A percentile compares a stretch with the other conserved stretches of the same genome.
Conservation (phyloP, 2,113 vertebrate genomes). For the Pterocles orientalis region DNA sequence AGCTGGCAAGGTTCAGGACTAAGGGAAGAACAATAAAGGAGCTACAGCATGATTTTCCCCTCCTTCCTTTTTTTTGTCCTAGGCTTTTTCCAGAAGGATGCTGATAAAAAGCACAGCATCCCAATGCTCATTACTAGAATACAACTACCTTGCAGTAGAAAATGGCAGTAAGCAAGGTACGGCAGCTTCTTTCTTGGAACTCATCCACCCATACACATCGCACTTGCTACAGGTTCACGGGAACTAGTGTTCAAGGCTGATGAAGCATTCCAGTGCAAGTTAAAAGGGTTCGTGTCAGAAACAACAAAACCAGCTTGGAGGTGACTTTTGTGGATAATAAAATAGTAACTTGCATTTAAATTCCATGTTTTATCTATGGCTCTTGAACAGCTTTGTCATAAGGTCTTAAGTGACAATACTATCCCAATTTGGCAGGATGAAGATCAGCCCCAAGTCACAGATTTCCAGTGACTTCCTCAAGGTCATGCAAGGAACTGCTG, state of each 20-base stretch:
- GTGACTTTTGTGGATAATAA: not conserved
- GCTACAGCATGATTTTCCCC: not conserved
- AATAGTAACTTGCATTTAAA: not conserved
- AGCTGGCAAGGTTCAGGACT: conserved; percentile 3
- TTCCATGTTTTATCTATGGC: not conserved
- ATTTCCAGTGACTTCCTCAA: not conserved
- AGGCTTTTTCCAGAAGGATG: not conserved
- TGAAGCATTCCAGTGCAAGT: not conserved
- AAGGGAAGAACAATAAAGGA: not conserved
- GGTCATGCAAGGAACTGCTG: not conserved
- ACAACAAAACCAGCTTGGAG: not conserved
- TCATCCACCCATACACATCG: not conserved
- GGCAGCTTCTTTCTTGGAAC: not conserved
- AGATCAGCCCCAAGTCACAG: not conserved
- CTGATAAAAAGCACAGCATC: not conserved
- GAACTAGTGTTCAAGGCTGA: not conserved
- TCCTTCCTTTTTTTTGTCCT: not conserved
- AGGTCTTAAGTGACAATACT: not conserved
- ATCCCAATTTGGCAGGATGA: not conserved
- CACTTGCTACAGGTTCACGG: not conserved
- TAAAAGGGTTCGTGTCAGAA: not conserved
- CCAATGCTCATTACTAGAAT: not conserved
- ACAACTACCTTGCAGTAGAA: not conserved
- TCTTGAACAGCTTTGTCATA: not conserved
- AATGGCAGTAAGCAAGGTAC: not conserved